phyloP scores from a whole-genome alignment of 1,140 invertebrate genomes.

The Choristoneura fumiferana region DNA sequence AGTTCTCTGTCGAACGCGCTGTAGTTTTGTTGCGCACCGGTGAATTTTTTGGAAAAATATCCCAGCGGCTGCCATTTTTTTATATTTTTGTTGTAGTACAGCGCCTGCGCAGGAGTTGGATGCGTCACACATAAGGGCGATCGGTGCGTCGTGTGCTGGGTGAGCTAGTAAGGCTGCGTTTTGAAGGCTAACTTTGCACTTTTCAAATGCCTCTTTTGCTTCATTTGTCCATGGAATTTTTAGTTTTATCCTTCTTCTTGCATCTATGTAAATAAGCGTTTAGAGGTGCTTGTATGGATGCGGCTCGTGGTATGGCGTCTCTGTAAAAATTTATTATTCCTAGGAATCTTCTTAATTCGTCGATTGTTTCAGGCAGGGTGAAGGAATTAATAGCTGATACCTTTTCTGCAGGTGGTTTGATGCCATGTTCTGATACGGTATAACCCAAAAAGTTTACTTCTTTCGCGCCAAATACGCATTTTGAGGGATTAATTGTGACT shows the following conservation, averaged over 20 bases:
- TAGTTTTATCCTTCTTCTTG: constrained; percentile 37
- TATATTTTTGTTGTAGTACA: constrained; percentile 36
- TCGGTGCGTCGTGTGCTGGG: constrained; percentile 21
- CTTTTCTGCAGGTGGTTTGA: constrained; percentile 23
- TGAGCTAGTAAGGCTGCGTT: constrained; percentile 35
- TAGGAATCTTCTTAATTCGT: constrained; percentile 40
- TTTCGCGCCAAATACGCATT: constrained; percentile 39
- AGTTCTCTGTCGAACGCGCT: constrained; percentile 37
- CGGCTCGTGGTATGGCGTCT: constrained; percentile 36
- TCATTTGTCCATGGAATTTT: constrained; percentile 30
- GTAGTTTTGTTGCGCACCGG: constrained; percentile 27
- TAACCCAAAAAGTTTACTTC: constrained; percentile 38
- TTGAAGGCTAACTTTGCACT: constrained; percentile 30
- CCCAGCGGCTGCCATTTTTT: constrained; percentile 31
- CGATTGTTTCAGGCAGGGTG: constrained; percentile 26
- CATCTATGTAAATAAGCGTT: constrained; percentile 26
- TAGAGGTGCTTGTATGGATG: constrained; percentile 30
- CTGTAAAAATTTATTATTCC: constrained; percentile 50
- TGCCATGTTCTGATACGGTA: constrained; percentile 21
- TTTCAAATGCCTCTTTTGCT: constrained; percentile 28
- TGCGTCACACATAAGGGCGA: constrained; percentile 34
- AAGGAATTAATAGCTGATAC: constrained; percentile 24
- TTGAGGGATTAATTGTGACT: constrained; percentile 39
- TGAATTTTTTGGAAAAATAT: constrained; percentile 40
- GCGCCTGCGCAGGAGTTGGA: constrained; percentile 39